phyloP scores from a whole-genome alignment of 2,113 vertebrate species.

The Danionella cerebrum region DNA sequence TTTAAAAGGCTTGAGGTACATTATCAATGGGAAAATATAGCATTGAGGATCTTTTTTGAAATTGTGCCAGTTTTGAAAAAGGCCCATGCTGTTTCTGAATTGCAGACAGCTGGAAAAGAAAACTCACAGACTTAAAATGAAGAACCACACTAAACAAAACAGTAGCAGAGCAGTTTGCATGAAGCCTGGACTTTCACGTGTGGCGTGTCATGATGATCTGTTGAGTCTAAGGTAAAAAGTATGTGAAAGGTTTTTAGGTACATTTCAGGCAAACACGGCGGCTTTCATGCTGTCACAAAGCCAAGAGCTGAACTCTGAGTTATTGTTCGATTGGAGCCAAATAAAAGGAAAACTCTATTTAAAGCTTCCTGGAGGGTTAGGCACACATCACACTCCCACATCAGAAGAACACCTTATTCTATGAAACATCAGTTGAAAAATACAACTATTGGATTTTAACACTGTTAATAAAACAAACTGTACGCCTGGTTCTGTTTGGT shows the following conservation, averaged over 20 bases:
- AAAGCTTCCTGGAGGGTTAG: not conserved
- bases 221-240: conserved; percentile 27
- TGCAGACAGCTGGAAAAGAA: not conserved
- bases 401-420: not conserved
- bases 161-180: not conserved
- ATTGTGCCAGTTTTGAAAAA: no score
- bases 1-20: no score
- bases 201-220: conserved; percentile 37
- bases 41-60: no score
- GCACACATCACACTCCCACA: conserved; percentile 32
- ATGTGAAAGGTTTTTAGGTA: conserved; percentile 50
- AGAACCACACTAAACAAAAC: not conserved
- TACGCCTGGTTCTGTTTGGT: no score
- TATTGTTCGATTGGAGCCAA: conserved; percentile 13
- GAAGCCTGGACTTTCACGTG: not conserved
- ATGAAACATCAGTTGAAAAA: not conserved
- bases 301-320: conserved; percentile 23
- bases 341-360: conserved; percentile 31
- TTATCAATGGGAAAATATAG: no score
- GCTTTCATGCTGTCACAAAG: conserved; percentile 18
- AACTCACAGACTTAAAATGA: not conserved
- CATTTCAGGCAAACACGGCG: conserved; percentile 41
- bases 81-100: not conserved
- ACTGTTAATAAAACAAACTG: no score
- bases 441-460: no score